These are phyloP conservation scores for Spodoptera frugiperda DNA, from an alignment of 1,140 invertebrate species.

Conservation along the genomic window DNA sequence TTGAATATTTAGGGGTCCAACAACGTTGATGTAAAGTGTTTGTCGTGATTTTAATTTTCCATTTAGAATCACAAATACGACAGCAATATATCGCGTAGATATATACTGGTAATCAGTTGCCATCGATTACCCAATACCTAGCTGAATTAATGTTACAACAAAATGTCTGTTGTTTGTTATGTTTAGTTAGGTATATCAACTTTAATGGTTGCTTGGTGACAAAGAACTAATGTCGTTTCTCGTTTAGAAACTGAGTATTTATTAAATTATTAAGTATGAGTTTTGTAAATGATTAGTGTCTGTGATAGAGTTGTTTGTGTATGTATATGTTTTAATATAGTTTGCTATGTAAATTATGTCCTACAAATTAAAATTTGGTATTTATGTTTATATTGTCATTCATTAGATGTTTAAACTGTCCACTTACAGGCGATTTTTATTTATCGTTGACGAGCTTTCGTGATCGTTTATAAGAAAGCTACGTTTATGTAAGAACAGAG, in stretches of 20 bases:
- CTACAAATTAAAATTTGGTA: conserved; percentile 22
- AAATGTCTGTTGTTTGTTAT: conserved; percentile 31
- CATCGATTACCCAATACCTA: conserved; percentile 10
- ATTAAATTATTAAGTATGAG: conserved; percentile 26
- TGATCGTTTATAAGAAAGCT: conserved; percentile 5
- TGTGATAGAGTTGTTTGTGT: conserved; percentile 46
- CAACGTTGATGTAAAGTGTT: conserved; percentile 63
- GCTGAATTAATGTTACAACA: conserved; percentile 10
- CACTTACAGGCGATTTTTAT: conserved; percentile 10
- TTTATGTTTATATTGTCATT: conserved; percentile 22
- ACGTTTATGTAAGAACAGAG: conserved; percentile 9
- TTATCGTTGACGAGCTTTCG: conserved; percentile 19
- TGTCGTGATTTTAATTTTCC: conserved; percentile 55
- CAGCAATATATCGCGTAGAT: conserved; percentile 10
- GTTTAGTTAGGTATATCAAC: background rate
- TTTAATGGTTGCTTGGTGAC: conserved; percentile 10
- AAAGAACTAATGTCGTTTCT: conserved; percentile 19
- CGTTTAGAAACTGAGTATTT: conserved; percentile 26
- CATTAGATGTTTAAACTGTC: conserved; percentile 8
- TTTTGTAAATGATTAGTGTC: conserved; percentile 45
- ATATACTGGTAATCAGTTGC: background rate
- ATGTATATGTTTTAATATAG: conserved; percentile 33
- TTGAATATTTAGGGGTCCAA: conserved; percentile 83
- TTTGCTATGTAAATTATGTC: conserved; percentile 30
- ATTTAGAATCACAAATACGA: conserved; percentile 50